Evolutionary conservation across 2,888 invertebrate species (phyloP), one percentile per base, ranked within the genome.

Genomic region (Mylabris sibirica): DNA sequence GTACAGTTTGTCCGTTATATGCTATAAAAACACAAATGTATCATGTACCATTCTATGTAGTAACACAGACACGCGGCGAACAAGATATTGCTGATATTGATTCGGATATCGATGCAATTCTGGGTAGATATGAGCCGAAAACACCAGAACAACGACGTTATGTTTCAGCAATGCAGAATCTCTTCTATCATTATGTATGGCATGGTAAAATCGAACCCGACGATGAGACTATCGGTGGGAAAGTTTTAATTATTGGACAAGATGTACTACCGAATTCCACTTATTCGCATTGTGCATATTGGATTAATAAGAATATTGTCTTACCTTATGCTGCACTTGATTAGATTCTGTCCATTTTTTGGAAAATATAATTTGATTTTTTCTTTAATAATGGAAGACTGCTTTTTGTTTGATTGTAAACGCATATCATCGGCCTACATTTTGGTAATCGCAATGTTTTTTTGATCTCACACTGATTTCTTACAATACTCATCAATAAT

Each of bases 171-270:
- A 92, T 95, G 88, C 94, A 94, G 80, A 90, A 92, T 73, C 84
- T 94, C 35, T 96, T 96, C 84, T 94, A 94, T 83, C 90, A 92
- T 77, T 96, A 90, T 78, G 93, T 94, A 1, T 90, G 92, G 88
- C 90, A 92, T 74, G 94, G 93, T n/a, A 89, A 88, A 73, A 86
- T 93, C 66, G 89, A 90, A n/a, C 88, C 89, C 8, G 89, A 89
- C 66, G 84, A 87, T 38, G 86, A 87, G 11, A 53, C 22, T 34
- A 79, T 83, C 20, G 83, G 82, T 3, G 83, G 86, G 59, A 86
- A 87, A 71, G 87, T 93, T 17, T 85, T 93, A 49, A 87, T 91
- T 26, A 89, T 94, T 1, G 92, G 88, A 0, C 93, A 94, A 81
- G 93, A 94, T 81, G 87, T 90, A 14, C 84, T 91, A 6, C 87